Base-by-base conservation (phyloP, 1,140 invertebrate genomes). In the Drosophila sucinea region DNA sequence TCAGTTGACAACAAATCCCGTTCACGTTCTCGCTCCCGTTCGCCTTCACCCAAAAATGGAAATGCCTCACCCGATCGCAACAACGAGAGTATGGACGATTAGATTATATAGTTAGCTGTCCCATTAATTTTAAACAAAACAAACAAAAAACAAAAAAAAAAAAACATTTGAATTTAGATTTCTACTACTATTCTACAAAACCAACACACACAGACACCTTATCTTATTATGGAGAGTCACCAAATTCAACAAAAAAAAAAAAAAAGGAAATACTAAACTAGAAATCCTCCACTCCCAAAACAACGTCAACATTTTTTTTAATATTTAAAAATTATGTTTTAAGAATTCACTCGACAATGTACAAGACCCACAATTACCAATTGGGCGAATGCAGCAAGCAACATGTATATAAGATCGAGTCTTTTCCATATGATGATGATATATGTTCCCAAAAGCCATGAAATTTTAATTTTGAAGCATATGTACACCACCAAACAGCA, bases 31-130 rank as follows among this genome's bases (percentile, higher is more conserved):
- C 84, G 84, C 55, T 89, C 84, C 10, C 84, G 84, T 27, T 89
- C 84, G 63, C 92, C 81, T 68, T 87, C 81, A 54, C 92, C 92
- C 84, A 93, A 92, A 81, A 92, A 93, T 86, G 92, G 93, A 91
- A 90, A 82, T 61, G 66, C 90, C 69, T 93, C 92, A 77, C 92
- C 90, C 23, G 87, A 90, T 56, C 83, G 87, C 68, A 90, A 82
- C 68, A 90, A 87, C 67, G 87, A 90, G 81, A 90, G 87, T 70
- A 90, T 90, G 87, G 87, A 90, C 78, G 87, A 90, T 87, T 90
- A 90, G 89, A 90, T 79, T 79, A 51, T 51, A 51, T 51, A 85
- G 78, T 76, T 89, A 89, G 85, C 67, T 85, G 69, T 90, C 81
- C 63, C 81, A 68, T 83, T 87, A 87, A 87, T 87, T 81, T 72